A percentile compares a stretch with the other conserved stretches of the same genome.
Conservation (phyloP, 2,797 vertebrate genomes). For the Sebastes taczanowskii region DNA sequence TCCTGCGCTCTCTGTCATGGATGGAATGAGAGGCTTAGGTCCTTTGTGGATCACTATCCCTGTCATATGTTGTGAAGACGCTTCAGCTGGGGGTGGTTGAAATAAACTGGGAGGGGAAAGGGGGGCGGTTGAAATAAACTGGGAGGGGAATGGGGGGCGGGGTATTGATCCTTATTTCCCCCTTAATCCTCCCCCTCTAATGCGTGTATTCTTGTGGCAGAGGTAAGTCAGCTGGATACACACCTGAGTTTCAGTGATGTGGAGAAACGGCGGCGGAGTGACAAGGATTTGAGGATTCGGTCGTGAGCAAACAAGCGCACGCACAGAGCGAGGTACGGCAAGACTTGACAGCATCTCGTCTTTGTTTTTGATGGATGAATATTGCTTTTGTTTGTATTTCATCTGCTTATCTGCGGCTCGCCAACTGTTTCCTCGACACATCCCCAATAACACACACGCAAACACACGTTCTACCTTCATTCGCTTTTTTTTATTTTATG, state of each 20-base stretch:
- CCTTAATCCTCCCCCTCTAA: background rate
- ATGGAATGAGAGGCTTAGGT: constrained; percentile 59
- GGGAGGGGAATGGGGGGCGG: background rate
- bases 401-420: constrained; percentile 38
- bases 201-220: constrained; percentile 32
- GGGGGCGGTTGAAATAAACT: constrained; percentile 27
- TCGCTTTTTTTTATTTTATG: constrained; percentile 27
- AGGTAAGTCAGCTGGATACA: constrained; percentile 34
- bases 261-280: constrained; percentile 14
- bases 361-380: constrained; percentile 46
- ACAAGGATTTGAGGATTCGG: constrained; percentile 41
- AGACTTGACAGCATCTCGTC: constrained; percentile 42
- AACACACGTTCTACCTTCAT: background rate
- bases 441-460: background rate
- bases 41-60: constrained; percentile 64
- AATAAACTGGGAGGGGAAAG: constrained; percentile 9
- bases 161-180: constrained; percentile 34
- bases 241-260: constrained; percentile 45
- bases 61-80: constrained; percentile 58
- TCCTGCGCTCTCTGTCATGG: constrained; percentile 53
- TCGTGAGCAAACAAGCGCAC: constrained; percentile 51
- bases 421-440: constrained; percentile 35
- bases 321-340: constrained; percentile 20
- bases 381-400: constrained; percentile 53
- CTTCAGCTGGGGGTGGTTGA: constrained; percentile 40